These are phyloP conservation scores for Aphrophora alni DNA, from an alignment of 2,888 invertebrate genomes.

Conservation along the genomic window DNA sequence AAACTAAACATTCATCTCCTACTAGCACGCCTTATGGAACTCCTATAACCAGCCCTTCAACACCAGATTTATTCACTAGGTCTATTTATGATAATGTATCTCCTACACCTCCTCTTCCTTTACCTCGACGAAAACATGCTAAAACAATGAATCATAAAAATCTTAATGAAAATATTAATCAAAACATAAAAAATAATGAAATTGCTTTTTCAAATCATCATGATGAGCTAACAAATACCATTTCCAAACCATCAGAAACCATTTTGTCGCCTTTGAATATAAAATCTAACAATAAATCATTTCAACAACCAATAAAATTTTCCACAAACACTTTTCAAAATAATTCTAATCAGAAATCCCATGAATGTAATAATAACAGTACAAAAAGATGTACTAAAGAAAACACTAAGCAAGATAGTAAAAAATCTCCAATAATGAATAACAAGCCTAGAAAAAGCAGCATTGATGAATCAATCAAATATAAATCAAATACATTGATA, in stretches of 20 bases:
- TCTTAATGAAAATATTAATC: neutral
- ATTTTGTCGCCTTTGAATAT: neutral
- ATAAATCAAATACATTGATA: neutral
- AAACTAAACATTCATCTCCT: neutral
- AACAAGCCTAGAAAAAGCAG: neutral
- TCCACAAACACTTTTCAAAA: neutral
- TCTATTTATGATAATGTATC: neutral
- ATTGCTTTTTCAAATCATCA: neutral
- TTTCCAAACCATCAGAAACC: neutral
- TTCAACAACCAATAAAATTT: neutral
- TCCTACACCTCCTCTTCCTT: neutral
- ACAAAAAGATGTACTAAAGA: too few species aligned
- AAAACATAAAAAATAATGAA: neutral
- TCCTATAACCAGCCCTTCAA: neutral
- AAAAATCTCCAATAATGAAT: neutral
- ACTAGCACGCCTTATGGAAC: neutral
- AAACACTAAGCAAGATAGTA: neutral
- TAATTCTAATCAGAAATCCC: neutral
- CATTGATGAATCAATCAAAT: neutral
- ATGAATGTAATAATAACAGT: neutral
- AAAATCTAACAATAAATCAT: neutral
- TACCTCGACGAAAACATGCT: neutral
- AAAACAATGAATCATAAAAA: neutral
- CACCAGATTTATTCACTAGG: neutral
- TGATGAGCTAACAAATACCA: neutral